These are phyloP conservation scores for Ophioninae sp. DNA, from an alignment of 2,888 invertebrate species.

Conservation along the genomic window DNA sequence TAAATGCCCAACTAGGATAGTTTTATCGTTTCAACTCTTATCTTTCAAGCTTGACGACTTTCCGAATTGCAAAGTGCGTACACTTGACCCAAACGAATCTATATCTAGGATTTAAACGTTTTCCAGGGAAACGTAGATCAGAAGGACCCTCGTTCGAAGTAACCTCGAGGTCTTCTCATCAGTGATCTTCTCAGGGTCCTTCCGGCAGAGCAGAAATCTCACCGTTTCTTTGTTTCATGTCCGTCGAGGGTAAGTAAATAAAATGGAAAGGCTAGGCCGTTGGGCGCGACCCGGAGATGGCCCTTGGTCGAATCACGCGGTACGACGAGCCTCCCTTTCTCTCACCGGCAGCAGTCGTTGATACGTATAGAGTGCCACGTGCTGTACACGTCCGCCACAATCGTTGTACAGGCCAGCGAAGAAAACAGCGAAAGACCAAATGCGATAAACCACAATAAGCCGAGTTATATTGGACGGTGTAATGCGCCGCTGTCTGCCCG, in stretches of 20 bases:
- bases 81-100: no score
- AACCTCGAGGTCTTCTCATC: neutral
- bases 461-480: conserved; percentile 75
- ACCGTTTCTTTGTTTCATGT: neutral
- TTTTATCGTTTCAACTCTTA: no score
- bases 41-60: no score
- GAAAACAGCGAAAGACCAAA: conserved; percentile 68
- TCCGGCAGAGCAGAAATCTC: neutral
- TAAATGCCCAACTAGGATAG: no score
- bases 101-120: no score
- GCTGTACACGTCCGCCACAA: conserved; percentile 26
- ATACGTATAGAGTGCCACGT: conserved; percentile 11
- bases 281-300: conserved; percentile 41
- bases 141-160: neutral
- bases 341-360: conserved; percentile 14
- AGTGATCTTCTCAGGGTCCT: neutral
- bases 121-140: no score
- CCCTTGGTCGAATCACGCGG: conserved; percentile 33
- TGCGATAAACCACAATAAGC: conserved; percentile 76
- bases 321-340: conserved; percentile 10
- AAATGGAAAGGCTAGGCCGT: neutral
- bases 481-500: conserved; percentile 71
- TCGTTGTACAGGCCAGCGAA: conserved; percentile 44
- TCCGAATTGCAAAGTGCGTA: no score
- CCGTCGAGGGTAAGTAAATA: neutral